phyloP scores from a whole-genome alignment of 1,140 invertebrate species.

The Drosophila melanogaster region DNA sequence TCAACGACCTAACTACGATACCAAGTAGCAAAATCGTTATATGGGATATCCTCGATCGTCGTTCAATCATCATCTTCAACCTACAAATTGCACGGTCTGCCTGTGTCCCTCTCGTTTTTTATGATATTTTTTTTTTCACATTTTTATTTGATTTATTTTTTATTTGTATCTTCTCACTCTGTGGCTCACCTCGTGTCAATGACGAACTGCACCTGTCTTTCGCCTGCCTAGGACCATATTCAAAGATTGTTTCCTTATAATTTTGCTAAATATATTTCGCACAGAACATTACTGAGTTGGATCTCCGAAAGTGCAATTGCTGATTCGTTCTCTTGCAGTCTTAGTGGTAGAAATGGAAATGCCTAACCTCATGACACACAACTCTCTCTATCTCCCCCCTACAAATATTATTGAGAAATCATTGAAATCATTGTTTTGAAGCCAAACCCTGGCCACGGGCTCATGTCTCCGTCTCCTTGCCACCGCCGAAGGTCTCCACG shows the following conservation, averaged over 20 bases:
- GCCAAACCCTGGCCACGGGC: constrained; percentile 15
- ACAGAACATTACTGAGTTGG: constrained; percentile 27
- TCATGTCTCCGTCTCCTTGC: constrained; percentile 93
- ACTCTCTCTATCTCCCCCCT: constrained; percentile 43
- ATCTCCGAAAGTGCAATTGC: constrained; percentile 33
- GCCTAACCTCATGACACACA: constrained; percentile 53
- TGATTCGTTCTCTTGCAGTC: constrained; percentile 33
- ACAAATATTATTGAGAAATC: constrained; percentile 84
- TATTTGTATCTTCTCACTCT: constrained; percentile 41
- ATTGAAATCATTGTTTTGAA: constrained; percentile 69
- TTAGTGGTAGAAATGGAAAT: constrained; percentile 45
- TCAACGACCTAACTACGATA: constrained; percentile 65
- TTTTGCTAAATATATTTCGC: constrained; percentile 49
- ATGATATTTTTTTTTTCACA: neutral
- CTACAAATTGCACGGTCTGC: constrained; percentile 80
- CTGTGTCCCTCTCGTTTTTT: constrained; percentile 40
- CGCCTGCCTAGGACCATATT: constrained; percentile 27
- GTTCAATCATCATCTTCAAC: constrained; percentile 61
- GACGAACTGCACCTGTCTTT: constrained; percentile 39
- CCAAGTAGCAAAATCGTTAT: constrained; percentile 36
- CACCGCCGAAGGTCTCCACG: constrained; percentile 89
- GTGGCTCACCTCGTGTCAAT: constrained; percentile 33
- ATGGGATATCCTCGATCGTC: constrained; percentile 24
- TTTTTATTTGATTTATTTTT: neutral
- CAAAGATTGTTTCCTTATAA: constrained; percentile 41